phyloP scores from a whole-genome alignment of 2,113 vertebrate species.

The Rhipidura dahli region DNA sequence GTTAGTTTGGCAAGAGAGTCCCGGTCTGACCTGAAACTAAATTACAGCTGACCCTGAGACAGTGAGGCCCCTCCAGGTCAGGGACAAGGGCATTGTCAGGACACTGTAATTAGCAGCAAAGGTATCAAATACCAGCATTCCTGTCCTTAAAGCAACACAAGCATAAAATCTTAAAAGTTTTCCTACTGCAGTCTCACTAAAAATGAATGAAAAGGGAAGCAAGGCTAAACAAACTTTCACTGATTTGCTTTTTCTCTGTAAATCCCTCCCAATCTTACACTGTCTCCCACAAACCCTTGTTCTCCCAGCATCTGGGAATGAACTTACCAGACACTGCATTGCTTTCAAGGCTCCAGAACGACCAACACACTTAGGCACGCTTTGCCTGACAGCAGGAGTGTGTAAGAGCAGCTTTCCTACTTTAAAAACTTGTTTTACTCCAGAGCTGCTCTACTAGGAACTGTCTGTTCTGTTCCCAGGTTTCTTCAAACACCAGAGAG shows the following conservation, averaged over 20 bases:
- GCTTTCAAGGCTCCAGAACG: conserved; percentile 29
- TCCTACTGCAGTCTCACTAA: background rate
- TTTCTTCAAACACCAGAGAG: background rate
- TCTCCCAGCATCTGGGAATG: conserved; percentile 31
- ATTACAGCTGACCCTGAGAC: conserved; percentile 67
- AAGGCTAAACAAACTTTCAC: background rate
- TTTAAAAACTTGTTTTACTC: background rate
- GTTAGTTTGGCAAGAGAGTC: conserved; percentile 53
- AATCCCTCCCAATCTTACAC: conserved; percentile 5
- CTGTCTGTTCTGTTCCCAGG: background rate
- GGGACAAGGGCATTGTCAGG: conserved; percentile 67
- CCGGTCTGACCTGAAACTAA: conserved; percentile 66
- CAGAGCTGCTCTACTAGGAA: background rate
- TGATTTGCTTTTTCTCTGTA: conserved; percentile 12
- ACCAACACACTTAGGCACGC: background rate
- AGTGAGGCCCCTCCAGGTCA: conserved; percentile 63
- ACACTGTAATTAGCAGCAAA: conserved; percentile 65
- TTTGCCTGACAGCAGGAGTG: background rate
- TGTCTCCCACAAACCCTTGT: conserved; percentile 24
- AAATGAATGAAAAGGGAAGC: background rate
- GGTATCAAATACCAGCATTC: conserved; percentile 66
- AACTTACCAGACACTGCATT: background rate
- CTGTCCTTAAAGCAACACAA: conserved; percentile 53
- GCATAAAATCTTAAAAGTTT: conserved; percentile 9
- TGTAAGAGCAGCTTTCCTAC: background rate